Evolutionary conservation across 2,888 invertebrate species (phyloP).

Genomic region (Pristionchus japonicus): DNA sequence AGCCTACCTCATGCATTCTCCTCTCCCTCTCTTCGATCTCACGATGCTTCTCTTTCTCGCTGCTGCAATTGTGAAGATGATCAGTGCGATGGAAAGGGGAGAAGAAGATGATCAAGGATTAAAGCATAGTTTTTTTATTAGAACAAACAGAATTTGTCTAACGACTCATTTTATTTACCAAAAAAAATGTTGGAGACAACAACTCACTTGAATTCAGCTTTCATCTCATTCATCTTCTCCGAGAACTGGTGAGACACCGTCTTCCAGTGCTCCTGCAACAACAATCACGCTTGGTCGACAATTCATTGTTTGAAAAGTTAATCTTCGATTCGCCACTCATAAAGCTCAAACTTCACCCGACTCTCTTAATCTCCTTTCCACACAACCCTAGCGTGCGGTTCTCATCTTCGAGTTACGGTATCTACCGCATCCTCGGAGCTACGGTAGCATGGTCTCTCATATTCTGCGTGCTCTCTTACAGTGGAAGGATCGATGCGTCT

Average conservation of each 20-base stretch:
- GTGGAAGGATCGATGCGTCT: not conserved
- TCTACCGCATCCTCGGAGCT: too few relatives aligned
- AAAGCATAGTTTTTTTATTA: too few relatives aligned
- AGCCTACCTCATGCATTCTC: not conserved
- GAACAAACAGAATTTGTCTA: too few relatives aligned
- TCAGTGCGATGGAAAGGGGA: not conserved
- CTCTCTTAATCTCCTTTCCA: too few relatives aligned
- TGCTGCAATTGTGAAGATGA: not conserved
- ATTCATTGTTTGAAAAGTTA: too few relatives aligned
- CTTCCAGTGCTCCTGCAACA: conserved; percentile 10
- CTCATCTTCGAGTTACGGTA: too few relatives aligned
- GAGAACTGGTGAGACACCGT: not conserved
- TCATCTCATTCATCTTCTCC: not conserved
- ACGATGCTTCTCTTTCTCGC: not conserved
- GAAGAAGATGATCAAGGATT: too few relatives aligned
- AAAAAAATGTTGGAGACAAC: not conserved
- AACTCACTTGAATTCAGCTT: not conserved
- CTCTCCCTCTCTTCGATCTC: not conserved
- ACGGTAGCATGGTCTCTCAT: not conserved
- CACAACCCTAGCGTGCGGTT: too few relatives aligned
- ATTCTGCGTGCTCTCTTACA: not conserved
- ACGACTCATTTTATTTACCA: too few relatives aligned
- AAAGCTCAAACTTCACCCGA: too few relatives aligned
- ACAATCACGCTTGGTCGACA: not conserved
- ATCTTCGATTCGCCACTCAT: too few relatives aligned